Percentiles rank a stretch among this genome's conserved stretches.
Evolutionary conservation across 2,797 vertebrate species (phyloP).

Genomic region (Linurgus olivaceus): DNA sequence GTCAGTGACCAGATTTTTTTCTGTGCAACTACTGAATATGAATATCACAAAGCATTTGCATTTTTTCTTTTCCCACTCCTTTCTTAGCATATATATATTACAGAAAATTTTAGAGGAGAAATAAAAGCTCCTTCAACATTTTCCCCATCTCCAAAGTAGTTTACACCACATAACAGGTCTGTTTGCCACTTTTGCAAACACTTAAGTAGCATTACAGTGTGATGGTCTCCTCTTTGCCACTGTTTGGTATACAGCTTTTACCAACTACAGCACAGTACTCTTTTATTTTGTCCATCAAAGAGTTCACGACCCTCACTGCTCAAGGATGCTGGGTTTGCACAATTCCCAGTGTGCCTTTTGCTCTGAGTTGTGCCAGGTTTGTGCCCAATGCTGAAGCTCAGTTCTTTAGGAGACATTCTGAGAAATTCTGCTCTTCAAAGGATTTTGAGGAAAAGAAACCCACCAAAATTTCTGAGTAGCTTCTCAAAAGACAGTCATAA

Average conservation of each 20-base stretch:
- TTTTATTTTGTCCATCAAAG: background rate
- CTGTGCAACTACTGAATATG: background rate
- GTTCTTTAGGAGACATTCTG: background rate
- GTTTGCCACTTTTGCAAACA: background rate
- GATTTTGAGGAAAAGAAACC: fast-evolving
- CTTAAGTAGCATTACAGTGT: background rate
- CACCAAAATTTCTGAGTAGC: background rate
- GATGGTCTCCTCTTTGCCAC: background rate
- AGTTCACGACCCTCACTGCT: background rate
- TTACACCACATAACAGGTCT: background rate
- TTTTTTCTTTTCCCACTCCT: background rate
- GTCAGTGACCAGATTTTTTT: background rate
- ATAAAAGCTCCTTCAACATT: background rate
- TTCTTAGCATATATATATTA: background rate
- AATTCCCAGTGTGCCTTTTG: background rate
- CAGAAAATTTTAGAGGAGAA: background rate
- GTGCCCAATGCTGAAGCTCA: background rate
- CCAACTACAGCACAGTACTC: background rate
- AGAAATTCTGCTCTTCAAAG: background rate
- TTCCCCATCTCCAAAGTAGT: background rate
- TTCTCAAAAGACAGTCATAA: background rate
- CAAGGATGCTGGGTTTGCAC: background rate
- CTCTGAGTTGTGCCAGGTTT: background rate
- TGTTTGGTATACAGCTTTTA: background rate
- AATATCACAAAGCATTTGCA: background rate